These are phyloP conservation scores for Drosophila anomalata DNA, from an alignment of 2,888 invertebrate genomes.

Conservation along the genomic window DNA sequence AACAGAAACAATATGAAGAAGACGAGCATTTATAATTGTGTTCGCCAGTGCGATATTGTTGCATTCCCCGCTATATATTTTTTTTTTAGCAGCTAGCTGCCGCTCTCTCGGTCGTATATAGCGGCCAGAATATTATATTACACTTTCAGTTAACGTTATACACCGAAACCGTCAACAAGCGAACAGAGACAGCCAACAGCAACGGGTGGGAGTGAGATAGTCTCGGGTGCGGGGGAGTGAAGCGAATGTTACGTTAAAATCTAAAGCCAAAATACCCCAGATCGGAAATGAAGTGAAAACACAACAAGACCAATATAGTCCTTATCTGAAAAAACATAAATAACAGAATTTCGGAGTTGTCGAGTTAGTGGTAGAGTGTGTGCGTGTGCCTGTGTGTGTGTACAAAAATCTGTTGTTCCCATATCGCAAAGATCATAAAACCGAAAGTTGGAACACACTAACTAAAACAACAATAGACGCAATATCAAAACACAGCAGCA, in stretches of 20 bases:
- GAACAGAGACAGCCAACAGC: conserved; percentile 6
- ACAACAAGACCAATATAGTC: conserved; percentile 32
- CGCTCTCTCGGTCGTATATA: conserved; percentile 46
- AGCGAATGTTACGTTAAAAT: conserved; percentile 22
- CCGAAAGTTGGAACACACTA: conserved; percentile 28
- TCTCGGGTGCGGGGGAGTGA: conserved; percentile 2
- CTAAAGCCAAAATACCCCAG: conserved; percentile 42
- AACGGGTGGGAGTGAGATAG: conserved; percentile 13
- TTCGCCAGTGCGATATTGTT: conserved; percentile 25
- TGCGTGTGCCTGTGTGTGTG: not conserved
- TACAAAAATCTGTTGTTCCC: conserved; percentile 24
- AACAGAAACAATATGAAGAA: conserved; percentile 24
- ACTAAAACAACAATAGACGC: conserved; percentile 9
- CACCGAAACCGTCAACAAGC: conserved; percentile 54
- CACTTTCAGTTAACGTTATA: conserved; percentile 67
- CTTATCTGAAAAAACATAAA: conserved; percentile 67
- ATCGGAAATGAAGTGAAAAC: conserved; percentile 58
- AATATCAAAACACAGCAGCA: conserved; percentile 17
- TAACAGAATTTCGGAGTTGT: conserved; percentile 36
- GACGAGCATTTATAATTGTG: conserved; percentile 37
- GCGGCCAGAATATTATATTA: conserved; percentile 57
- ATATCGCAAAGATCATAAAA: conserved; percentile 43
- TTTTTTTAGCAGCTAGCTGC: conserved; percentile 4
- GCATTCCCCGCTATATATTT: conserved; percentile 28
- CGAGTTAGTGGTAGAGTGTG: conserved; percentile 3